Conservation (phyloP, 2,888 invertebrate species). For the Heliconius charithonia region DNA sequence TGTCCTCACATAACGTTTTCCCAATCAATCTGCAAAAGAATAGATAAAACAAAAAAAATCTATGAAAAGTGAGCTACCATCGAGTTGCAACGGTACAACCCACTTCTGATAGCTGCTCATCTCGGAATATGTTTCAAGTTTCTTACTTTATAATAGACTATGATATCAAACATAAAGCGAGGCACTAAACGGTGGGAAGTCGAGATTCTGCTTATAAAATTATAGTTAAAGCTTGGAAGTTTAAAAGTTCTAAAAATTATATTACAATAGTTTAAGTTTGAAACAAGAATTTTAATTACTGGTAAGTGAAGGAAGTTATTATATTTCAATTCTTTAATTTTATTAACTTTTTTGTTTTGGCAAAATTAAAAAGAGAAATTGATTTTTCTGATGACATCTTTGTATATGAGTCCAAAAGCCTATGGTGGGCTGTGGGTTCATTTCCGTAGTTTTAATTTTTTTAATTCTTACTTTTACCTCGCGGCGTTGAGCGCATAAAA, state of each 20-base stretch:
- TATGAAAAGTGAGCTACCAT: neutral
- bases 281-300: neutral
- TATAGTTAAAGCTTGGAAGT: neutral
- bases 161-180: slow-evolving; percentile 33
- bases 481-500: no score
- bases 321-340: neutral
- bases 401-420: neutral
- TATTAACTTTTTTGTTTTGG: no score
- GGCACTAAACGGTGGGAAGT: slow-evolving; percentile 32
- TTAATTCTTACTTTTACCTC: no score
- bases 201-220: slow-evolving; percentile 23
- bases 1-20: no score
- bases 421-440: neutral
- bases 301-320: no score
- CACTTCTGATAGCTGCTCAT: slow-evolving; percentile 28
- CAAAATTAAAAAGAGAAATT: no score
- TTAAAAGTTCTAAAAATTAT: neutral
- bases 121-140: slow-evolving; percentile 39
- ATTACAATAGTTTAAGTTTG: neutral
- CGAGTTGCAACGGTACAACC: slow-evolving; percentile 29
- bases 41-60: neutral
- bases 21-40: no score
- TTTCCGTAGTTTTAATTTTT: no score
- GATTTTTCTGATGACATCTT: neutral
- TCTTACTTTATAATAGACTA: slow-evolving; percentile 40